Evolutionary conservation across 2,888 invertebrate genomes (phyloP).

Genomic region (Philhelius pedissequus): DNA sequence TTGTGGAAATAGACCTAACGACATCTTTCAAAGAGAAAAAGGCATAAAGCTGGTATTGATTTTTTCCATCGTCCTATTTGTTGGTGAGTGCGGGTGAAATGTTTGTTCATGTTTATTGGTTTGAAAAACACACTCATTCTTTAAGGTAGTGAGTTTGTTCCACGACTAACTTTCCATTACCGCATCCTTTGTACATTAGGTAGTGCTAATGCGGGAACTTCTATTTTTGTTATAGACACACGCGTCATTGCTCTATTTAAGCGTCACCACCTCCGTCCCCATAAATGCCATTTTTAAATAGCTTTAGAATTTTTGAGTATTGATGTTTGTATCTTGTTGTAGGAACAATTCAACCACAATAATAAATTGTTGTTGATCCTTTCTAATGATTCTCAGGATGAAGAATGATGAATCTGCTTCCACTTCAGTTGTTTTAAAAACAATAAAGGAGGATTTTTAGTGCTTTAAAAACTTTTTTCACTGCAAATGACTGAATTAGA

Average conservation of each 20-base stretch:
- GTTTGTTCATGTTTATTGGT: slow-evolving; percentile 28
- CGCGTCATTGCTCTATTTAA: background rate
- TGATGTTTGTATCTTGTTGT: slow-evolving; percentile 16
- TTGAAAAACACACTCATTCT: slow-evolving; percentile 1
- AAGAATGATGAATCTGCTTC: background rate
- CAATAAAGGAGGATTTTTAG: slow-evolving; percentile 10
- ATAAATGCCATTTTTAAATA: background rate
- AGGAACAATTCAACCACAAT: background rate
- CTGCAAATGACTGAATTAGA: background rate
- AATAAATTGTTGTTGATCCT: slow-evolving; percentile 1
- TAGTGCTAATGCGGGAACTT: slow-evolving; percentile 18
- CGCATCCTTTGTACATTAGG: slow-evolving; percentile 3
- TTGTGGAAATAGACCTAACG: background rate
- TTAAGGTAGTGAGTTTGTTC: background rate
- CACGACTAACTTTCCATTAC: slow-evolving; percentile 15
- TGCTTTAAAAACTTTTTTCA: background rate
- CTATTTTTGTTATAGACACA: slow-evolving; percentile 21
- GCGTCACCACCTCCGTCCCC: background rate
- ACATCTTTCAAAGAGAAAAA: background rate
- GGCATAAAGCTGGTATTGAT: slow-evolving; percentile 41
- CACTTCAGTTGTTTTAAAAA: slow-evolving; percentile 31
- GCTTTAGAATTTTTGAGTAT: background rate
- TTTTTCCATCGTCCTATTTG: slow-evolving; percentile 38
- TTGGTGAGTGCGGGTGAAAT: slow-evolving; percentile 29
- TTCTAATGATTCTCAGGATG: background rate